Base-by-base conservation (phyloP, 2,113 vertebrate species). In the Thomomys bottae region DNA sequence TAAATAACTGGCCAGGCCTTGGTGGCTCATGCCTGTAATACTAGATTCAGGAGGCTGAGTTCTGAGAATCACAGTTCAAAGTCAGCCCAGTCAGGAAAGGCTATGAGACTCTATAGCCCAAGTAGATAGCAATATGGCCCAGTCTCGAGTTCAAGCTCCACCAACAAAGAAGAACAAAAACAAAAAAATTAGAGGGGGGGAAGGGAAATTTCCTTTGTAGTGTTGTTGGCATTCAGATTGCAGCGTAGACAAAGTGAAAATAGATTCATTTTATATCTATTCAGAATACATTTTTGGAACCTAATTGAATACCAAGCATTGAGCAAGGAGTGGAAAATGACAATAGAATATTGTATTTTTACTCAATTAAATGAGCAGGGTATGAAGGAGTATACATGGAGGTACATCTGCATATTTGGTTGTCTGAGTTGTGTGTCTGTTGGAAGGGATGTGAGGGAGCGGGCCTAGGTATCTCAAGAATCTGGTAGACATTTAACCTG, bases 391-490 rank as follows among this genome's bases (percentile, higher is more conserved):
- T 34, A 63, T 24, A 54, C 18, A 26, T 83, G 21, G 75, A 76
- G 87, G 21, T 61, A 76, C 90, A 64, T 63, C 68, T 85, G 38
- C 71, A 59, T 87, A 42, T 83, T 87, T 84, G 54, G 10, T n/a
- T 72, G 57, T 32, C 67, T 87, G n/a, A 79, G 66, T 90, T 90
- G 24, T 92, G 57, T 77, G 77, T 66, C 32, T 88, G 1, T 45
- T 36, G 73, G 76, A 67, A 88, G 26, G 49, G 78, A 70, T 84
- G 1, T 7, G 63, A 87, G 73, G 91, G 94, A 95, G 80, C 28
- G 45, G 73, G 66, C 42, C 42, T 54, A 54, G 1, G 34, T 89
- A 95, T 92, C 89, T 87, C n/a, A 92, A 59, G 93, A 94, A 95
- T 95, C 76, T 80, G 71, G 34, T 88, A 72, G 84, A 59, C 28